A percentile compares a stretch with the other conserved stretches of the same genome.
Conservation (phyloP, 2,888 invertebrate genomes). For the Mythimna lalbum region DNA sequence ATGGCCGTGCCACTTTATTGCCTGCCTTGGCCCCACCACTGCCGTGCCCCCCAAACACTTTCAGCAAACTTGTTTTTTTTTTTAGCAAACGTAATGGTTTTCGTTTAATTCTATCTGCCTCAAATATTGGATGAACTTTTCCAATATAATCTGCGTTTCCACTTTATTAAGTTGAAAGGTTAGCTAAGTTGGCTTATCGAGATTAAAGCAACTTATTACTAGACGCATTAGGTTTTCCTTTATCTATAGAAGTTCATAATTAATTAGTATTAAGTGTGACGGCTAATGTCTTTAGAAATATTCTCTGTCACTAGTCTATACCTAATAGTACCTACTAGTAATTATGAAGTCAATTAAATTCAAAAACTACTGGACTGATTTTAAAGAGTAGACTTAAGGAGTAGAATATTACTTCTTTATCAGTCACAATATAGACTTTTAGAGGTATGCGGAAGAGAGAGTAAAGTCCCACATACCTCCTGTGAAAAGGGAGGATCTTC, state of each 20-base stretch:
- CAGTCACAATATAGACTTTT: too few species aligned
- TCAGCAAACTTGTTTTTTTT: conserved; percentile 23
- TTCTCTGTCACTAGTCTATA: not conserved
- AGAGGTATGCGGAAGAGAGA: too few species aligned
- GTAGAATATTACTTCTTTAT: too few species aligned
- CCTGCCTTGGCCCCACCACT: too few species aligned
- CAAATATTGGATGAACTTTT: conserved; percentile 37
- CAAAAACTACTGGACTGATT: too few species aligned
- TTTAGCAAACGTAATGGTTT: conserved; percentile 16
- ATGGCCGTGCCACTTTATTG: too few species aligned
- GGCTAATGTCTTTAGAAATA: not conserved
- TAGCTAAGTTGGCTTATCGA: conserved; percentile 18
- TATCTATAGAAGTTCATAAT: conserved; percentile 7
- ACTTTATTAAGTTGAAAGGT: conserved; percentile 28
- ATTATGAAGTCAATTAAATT: too few species aligned
- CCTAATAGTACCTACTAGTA: too few species aligned
- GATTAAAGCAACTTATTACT: conserved; percentile 12
- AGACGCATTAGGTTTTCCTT: conserved; percentile 4
- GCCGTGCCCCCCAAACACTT: not conserved
- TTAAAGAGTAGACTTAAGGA: too few species aligned
- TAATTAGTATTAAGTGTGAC: conserved; percentile 10
- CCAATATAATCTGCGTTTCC: conserved; percentile 39
- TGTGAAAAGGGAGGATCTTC: too few species aligned
- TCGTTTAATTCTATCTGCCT: conserved; percentile 39
- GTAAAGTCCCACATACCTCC: too few species aligned